Evolutionary conservation across 2,888 invertebrate species (phyloP).

Genomic region (Philaethria dido): DNA sequence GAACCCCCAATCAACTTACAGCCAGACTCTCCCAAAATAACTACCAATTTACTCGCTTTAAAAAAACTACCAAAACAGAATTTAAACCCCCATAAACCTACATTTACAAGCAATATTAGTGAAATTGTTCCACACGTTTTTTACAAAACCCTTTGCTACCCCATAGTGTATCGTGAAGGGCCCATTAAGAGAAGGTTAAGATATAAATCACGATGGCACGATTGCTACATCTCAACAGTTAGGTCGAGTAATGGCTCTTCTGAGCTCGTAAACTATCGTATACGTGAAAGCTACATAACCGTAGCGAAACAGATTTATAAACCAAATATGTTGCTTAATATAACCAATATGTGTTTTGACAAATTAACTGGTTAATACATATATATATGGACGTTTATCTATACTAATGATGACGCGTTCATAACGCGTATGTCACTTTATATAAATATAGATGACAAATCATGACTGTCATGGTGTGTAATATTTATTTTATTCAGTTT

Average conservation of each 20-base stretch:
- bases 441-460: too few relatives aligned
- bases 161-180: constrained; percentile 6
- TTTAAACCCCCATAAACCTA: background rate
- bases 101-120: background rate
- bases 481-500: too few relatives aligned
- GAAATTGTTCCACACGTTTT: background rate
- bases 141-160: background rate
- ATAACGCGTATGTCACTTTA: too few relatives aligned
- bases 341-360: background rate
- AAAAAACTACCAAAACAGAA: background rate
- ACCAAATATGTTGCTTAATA: constrained; percentile 4
- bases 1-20: too few relatives aligned
- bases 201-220: constrained; percentile 34
- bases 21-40: too few relatives aligned
- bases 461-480: too few relatives aligned
- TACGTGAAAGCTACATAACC: constrained; percentile 30
- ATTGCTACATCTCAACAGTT: constrained; percentile 34
- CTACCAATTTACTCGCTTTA: background rate
- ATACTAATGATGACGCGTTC: too few relatives aligned
- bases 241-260: constrained; percentile 40
- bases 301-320: constrained; percentile 26
- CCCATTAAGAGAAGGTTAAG: constrained; percentile 29
- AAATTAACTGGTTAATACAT: background rate
- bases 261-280: constrained; percentile 39
- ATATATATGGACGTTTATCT: too few relatives aligned